phyloP scores from a whole-genome alignment of 2,888 invertebrate species.

The Ormyrus nitidulus region DNA sequence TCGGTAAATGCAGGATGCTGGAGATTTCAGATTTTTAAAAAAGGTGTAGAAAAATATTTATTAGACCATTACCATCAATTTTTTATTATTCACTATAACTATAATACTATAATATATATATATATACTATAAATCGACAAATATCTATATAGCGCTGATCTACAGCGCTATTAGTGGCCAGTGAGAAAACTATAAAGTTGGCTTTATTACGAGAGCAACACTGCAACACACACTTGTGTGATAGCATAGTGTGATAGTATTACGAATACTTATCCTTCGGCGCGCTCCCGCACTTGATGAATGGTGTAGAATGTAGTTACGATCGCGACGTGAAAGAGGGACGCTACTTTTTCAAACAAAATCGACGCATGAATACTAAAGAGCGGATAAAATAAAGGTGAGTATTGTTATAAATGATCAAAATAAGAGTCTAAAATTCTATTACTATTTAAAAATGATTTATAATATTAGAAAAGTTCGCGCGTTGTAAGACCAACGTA shows the following conservation, averaged over 20 bases:
- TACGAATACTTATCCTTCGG: too few species aligned
- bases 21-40: too few species aligned
- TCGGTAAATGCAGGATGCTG: too few species aligned
- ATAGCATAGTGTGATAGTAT: not conserved
- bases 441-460: not conserved
- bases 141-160: too few species aligned
- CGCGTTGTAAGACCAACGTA: constrained; percentile 5
- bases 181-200: not conserved
- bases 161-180: too few species aligned
- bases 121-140: too few species aligned
- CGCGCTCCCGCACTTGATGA: constrained; percentile 5
- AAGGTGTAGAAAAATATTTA: too few species aligned
- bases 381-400: constrained; percentile 41
- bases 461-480: not conserved
- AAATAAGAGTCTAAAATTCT: not conserved
- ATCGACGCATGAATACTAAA: constrained; percentile 29
- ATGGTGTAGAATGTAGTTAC: constrained; percentile 2
- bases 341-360: constrained; percentile 48
- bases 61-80: too few species aligned
- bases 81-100: too few species aligned
- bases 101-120: too few species aligned
- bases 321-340: constrained; percentile 34
- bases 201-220: not conserved
- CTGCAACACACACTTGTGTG: not conserved
- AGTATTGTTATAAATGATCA: not conserved